Evolutionary conservation across 2,797 vertebrate species (phyloP), one percentile per base, ranked within the genome.

Genomic region (Argya squamiceps): DNA sequence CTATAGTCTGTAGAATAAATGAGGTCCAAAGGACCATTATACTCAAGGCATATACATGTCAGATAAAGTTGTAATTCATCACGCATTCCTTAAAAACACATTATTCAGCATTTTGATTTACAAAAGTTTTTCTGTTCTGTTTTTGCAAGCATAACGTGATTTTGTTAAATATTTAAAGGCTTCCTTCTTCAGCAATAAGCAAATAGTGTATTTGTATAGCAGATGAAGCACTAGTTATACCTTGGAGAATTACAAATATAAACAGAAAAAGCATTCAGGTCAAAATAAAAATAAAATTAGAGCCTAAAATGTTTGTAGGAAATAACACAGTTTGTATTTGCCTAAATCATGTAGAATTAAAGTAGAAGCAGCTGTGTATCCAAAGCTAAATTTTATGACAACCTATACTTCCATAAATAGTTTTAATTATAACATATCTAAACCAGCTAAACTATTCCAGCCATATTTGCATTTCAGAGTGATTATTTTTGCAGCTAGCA

Each of bases 141-240:
- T 92, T 86, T 56, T 93, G 80, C 60, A 84, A 55, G 55, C 36
- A 24, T 60, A 88, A 62, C 19, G 56, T 49, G 34, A 69, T 90
- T 94, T 90, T 53, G 60, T 92, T 89, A 91, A 94, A 94, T 94
- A 92, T 96, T 94, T 96, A 90, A 96, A 90, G 44, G 16, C 5
- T 92, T 93, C 29, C 15, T 71, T 94, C 76, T 88, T 88, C 49
- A 76, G 44, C 36, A 63, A 90, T 62, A 92, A 93, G 58, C 43
- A 94, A 92, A 89, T 53, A 53, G 52, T 80, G 67, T 94, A 53
- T 89, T 95, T 94, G 81, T 89, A 80, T 12, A 91, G 53, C 27
- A 89, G 70, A 92, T 39, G 58, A 95, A 95, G 69, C 60, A 49
- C 47, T 88, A 70, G 73, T 78, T 92, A 70, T 64, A 89, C 89